Evolutionary conservation across 2,113 vertebrate species (phyloP).

Genomic region (Erpornis zantholeuca): DNA sequence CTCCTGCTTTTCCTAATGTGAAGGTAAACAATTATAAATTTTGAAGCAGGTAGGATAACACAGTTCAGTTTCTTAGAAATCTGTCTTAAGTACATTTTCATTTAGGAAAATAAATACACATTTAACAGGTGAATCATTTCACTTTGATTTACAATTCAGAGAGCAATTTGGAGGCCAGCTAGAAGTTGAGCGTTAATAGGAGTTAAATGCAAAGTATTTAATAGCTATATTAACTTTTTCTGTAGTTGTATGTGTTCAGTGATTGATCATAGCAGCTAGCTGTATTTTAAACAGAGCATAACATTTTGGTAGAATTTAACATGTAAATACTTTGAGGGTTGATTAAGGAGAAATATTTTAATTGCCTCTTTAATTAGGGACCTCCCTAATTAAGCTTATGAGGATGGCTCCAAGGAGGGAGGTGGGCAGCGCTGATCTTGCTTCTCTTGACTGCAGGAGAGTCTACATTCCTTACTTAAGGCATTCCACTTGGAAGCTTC

Average conservation of each 20-base stretch:
- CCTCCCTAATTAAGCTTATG: neutral
- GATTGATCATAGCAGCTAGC: neutral
- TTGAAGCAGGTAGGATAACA: neutral
- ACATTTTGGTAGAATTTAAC: neutral
- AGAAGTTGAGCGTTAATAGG: neutral
- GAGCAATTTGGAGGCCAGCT: neutral
- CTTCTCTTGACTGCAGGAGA: neutral
- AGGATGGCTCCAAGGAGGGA: neutral
- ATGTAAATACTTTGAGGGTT: neutral
- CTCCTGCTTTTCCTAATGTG: neutral
- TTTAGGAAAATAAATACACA: neutral
- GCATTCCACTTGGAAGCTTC: slow-evolving; percentile 2
- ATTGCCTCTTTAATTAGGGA: neutral
- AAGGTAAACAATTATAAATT: neutral
- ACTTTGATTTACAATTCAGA: neutral
- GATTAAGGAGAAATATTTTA: neutral
- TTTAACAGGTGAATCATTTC: neutral
- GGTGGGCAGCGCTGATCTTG: neutral
- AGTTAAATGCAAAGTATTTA: neutral
- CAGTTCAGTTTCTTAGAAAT: neutral
- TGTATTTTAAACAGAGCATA: neutral
- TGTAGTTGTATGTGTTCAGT: neutral
- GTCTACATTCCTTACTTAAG: neutral
- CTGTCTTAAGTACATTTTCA: neutral
- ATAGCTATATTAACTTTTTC: neutral